Evolutionary conservation across 1,140 invertebrate genomes (phyloP).

Genomic region (Aphaenogaster floridana): DNA sequence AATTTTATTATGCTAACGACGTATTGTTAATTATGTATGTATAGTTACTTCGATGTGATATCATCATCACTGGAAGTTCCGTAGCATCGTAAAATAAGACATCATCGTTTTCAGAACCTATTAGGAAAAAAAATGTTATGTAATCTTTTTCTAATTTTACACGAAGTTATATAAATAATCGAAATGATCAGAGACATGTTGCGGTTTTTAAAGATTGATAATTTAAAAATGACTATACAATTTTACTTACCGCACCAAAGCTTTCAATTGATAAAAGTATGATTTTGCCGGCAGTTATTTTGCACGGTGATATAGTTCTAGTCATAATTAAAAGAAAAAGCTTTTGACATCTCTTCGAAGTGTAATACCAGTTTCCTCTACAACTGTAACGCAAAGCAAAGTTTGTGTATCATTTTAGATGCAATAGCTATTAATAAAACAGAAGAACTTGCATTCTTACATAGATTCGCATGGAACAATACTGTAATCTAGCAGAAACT

Average conservation of each 20-base stretch:
- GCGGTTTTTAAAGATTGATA: not conserved
- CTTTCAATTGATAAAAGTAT: slow-evolving; percentile 34
- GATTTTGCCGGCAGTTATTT: slow-evolving; percentile 38
- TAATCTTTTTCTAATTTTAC: not conserved
- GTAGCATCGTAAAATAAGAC: slow-evolving; percentile 48
- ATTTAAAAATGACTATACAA: not conserved
- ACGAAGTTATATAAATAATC: not conserved
- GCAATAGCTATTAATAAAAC: not conserved
- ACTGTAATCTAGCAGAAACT: slow-evolving; percentile 76
- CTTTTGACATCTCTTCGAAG: slow-evolving; percentile 35
- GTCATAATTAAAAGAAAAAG: slow-evolving; percentile 47
- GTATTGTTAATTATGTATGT: slow-evolving; percentile 12
- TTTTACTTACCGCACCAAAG: slow-evolving; percentile 22
- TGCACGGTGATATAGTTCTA: slow-evolving; percentile 36
- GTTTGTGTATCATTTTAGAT: not conserved
- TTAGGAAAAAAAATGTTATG: slow-evolving; percentile 7
- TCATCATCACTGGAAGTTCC: slow-evolving; percentile 29
- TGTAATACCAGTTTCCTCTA: slow-evolving; percentile 39
- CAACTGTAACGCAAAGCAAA: not conserved
- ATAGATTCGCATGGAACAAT: slow-evolving; percentile 73
- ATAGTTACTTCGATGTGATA: not conserved
- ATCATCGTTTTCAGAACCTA: slow-evolving; percentile 48
- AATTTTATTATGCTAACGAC: slow-evolving; percentile 18
- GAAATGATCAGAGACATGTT: not conserved
- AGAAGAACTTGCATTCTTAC: slow-evolving; percentile 12